Evolutionary conservation across 1,140 invertebrate genomes (phyloP), one percentile per base, ranked within the genome.

Genomic region (Trichogramma pretiosum): DNA sequence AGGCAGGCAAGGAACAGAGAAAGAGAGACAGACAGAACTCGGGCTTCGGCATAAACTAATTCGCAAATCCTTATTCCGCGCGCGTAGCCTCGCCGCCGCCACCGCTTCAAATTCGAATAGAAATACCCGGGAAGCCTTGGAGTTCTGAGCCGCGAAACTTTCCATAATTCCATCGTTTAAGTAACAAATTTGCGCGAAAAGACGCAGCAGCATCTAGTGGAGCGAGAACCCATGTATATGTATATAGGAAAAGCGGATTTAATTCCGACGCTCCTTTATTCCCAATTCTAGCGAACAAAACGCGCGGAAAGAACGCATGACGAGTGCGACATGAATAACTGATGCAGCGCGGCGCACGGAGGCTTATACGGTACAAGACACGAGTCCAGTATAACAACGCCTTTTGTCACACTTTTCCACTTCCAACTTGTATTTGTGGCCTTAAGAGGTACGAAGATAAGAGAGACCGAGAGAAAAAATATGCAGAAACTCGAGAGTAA

Each of bases 251-350:
- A 7, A 30, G 13, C 26, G 26, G 13, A 13, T 7, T n/a, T 5
- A 16, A 34, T 16, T 34, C 33, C 21, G 16, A 21, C 14, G 22
- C 13, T 30, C 32, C 21, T 30, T 10, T 16, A 37, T 37, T 37
- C 35, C n/a, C n/a, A n/a, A n/a, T n/a, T n/a, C 10, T 37, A 7
- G 52, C 51, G 55, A 55, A 59, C 50, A 56, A 60, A 56, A 49
- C 54, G 52, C 19, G 48, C 33, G 56, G 61, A 57, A 58, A 30
- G 40, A 17, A 11, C 39, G 13, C 9, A 14, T 5, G 18, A 55
- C 53, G 11, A 58, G 50, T 64, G 56, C 62, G 64, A 64, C 64
- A 64, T 64, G 64, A 67, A 67, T 67, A 65, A 62, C 62, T 61
- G 61, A 67, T n/a, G 59, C 61, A 62, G 62, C 56, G 56, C 52